phyloP scores from a whole-genome alignment of 1,140 invertebrate genomes.

The Anastrepha ludens region DNA sequence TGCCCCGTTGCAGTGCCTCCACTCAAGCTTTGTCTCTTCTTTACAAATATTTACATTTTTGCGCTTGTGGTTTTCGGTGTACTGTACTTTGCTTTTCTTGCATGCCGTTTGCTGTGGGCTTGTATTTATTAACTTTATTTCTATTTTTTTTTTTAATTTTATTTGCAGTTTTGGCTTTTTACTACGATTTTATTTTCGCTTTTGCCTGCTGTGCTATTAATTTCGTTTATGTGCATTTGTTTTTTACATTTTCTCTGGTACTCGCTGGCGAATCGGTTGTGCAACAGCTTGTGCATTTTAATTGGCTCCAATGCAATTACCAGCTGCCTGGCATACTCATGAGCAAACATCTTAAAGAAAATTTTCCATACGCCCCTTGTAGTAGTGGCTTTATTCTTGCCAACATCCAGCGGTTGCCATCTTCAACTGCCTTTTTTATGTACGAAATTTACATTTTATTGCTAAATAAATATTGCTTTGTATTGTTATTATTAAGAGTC shows the following conservation, averaged over 20 bases:
- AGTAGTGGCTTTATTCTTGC: not conserved
- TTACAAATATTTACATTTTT: conserved; percentile 21
- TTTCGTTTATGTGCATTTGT: not conserved
- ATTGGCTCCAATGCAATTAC: not conserved
- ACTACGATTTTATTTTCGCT: not conserved
- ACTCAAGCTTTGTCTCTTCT: not conserved
- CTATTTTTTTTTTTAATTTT: not conserved
- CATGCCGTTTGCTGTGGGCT: not conserved
- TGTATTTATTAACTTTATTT: not conserved
- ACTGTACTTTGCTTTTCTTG: not conserved
- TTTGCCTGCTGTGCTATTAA: not conserved
- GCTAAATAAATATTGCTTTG: conserved; percentile 36
- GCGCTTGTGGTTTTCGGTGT: not conserved
- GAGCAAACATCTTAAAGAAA: not conserved
- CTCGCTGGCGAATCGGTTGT: not conserved
- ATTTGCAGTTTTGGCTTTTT: not conserved
- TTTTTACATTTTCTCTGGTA: no score
- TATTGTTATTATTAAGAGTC: not conserved
- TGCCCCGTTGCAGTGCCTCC: not conserved
- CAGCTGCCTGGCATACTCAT: not conserved
- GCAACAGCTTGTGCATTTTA: conserved; percentile 1
- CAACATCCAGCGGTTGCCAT: not conserved
- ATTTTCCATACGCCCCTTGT: not conserved
- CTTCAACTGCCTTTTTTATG: not conserved
- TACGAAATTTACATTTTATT: conserved; percentile 26